Evolutionary conservation across 1,140 invertebrate species (phyloP).

Genomic region (Apis mellifera): DNA sequence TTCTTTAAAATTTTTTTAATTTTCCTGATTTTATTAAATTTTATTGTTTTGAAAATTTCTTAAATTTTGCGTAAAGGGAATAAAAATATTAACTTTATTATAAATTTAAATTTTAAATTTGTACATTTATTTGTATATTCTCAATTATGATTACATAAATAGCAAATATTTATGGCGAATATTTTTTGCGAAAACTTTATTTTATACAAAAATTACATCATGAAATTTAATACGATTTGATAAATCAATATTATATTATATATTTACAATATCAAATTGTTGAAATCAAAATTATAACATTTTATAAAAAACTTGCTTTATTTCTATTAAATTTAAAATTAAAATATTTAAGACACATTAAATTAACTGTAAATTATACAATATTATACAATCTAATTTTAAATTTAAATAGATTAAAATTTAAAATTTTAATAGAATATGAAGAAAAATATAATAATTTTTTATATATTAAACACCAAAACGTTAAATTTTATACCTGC

Average conservation of each 20-base stretch:
- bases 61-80: neutral
- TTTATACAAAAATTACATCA: conserved; percentile 22
- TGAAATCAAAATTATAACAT: neutral
- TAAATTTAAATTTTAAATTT: neutral
- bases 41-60: neutral
- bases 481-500: neutral
- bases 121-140: neutral
- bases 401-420: no score
- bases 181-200: conserved; percentile 5
- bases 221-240: conserved; percentile 40
- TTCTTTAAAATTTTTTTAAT: neutral
- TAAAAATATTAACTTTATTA: conserved; percentile 8
- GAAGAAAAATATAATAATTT: neutral
- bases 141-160: neutral
- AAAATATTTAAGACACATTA: neutral
- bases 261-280: conserved; percentile 15
- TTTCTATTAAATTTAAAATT: no score
- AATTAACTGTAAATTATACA: neutral
- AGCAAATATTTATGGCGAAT: neutral
- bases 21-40: no score
- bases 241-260: conserved; percentile 46
- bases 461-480: neutral
- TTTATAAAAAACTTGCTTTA: neutral
- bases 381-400: neutral
- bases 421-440: neutral